A percentile compares a stretch with the other conserved stretches of the same genome.
phyloP scores from a whole-genome alignment of 2,888 invertebrate genomes.

The Euphydryas editha region DNA sequence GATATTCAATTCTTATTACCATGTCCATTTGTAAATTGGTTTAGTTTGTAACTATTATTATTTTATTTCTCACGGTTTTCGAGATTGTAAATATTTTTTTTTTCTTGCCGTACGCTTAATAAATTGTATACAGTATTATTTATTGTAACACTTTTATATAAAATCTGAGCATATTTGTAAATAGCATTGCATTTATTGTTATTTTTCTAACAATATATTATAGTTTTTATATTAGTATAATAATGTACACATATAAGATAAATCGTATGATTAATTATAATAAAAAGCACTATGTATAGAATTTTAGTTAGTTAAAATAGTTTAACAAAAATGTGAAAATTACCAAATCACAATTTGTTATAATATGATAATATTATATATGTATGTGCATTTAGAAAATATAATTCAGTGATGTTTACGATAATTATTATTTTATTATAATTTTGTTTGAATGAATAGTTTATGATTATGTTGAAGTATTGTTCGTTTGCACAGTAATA shows the following conservation, averaged over 20 bases:
- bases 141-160: slow-evolving; percentile 46
- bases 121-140: slow-evolving; percentile 67
- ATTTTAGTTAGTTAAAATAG: slow-evolving; percentile 28
- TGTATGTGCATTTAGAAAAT: slow-evolving; percentile 50
- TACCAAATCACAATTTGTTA: slow-evolving; percentile 70
- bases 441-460: slow-evolving; percentile 80
- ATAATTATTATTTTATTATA: slow-evolving; percentile 63
- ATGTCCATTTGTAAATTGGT: slow-evolving; percentile 7
- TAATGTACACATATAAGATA: slow-evolving; percentile 29
- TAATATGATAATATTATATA: slow-evolving; percentile 42
- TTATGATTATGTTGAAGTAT: slow-evolving; percentile 77
- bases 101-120: slow-evolving; percentile 57
- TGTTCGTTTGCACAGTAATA: slow-evolving; percentile 74
- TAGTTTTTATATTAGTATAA: slow-evolving; percentile 15
- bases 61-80: slow-evolving; percentile 16
- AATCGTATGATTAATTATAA: slow-evolving; percentile 31
- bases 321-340: slow-evolving; percentile 52
- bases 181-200: slow-evolving; percentile 29
- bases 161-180: slow-evolving; percentile 48
- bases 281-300: slow-evolving; percentile 41
- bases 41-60: slow-evolving; percentile 6
- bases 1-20: background rate
- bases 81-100: slow-evolving; percentile 1
- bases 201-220: slow-evolving; percentile 12
- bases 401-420: slow-evolving; percentile 55